Conservation (phyloP, 2,888 invertebrate genomes). For the Erebia palarica region DNA sequence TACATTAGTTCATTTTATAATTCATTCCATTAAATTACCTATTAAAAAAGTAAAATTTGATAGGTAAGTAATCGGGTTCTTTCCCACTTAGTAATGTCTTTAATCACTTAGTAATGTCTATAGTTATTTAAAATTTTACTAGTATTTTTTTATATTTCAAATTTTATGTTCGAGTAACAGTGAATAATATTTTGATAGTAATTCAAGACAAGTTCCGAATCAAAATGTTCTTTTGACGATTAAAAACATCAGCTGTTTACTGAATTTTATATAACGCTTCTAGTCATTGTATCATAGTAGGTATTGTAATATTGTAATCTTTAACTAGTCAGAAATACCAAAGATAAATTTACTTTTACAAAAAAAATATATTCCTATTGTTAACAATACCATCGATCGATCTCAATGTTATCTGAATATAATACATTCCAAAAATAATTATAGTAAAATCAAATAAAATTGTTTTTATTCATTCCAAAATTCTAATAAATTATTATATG, state of each 20-base stretch:
- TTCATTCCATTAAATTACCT: too few species aligned
- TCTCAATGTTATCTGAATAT: neutral
- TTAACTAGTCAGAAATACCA: constrained; percentile 6
- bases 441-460: too few species aligned
- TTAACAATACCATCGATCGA: neutral
- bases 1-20: too few species aligned
- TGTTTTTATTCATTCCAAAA: too few species aligned
- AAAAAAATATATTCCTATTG: constrained; percentile 2
- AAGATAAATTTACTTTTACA: neutral
- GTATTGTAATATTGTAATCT: neutral
- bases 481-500: too few species aligned
- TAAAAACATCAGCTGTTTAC: neutral
- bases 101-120: too few species aligned
- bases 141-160: too few species aligned
- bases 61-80: too few species aligned
- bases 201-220: neutral
- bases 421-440: constrained; percentile 3
- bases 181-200: neutral
- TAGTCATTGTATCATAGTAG: constrained; percentile 6
- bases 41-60: too few species aligned
- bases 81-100: too few species aligned
- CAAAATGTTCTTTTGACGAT: neutral
- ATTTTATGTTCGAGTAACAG: neutral
- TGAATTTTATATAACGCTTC: constrained; percentile 7
- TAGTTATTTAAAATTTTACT: too few species aligned